phyloP scores from a whole-genome alignment of 1,140 invertebrate genomes.

The Drosophila watanabei region DNA sequence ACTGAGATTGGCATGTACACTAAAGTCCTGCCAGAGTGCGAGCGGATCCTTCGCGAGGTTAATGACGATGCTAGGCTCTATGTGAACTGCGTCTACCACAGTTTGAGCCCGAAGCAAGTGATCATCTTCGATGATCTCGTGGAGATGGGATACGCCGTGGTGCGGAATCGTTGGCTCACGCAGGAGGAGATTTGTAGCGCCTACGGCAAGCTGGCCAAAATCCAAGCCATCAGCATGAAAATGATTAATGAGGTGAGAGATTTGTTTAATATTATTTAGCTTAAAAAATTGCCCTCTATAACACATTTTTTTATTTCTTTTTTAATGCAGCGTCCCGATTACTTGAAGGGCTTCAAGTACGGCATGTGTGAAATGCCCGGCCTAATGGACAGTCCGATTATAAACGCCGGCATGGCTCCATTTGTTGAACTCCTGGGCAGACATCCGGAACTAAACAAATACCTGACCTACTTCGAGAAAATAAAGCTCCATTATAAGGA shows the following conservation, averaged over 20 bases:
- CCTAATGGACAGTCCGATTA: constrained; percentile 28
- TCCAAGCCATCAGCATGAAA: constrained; percentile 62
- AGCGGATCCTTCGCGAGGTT: constrained; percentile 40
- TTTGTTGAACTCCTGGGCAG: constrained; percentile 46
- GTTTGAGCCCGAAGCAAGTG: constrained; percentile 40
- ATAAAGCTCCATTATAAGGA: constrained; percentile 14
- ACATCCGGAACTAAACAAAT: constrained; percentile 52
- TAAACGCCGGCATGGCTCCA: constrained; percentile 24
- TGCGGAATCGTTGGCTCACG: constrained; percentile 44
- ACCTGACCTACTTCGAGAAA: constrained; percentile 44
- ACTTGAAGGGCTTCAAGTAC: constrained; percentile 25
- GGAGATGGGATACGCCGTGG: constrained; percentile 43
- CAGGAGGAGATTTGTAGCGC: constrained; percentile 47
- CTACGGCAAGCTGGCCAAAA: constrained; percentile 56
- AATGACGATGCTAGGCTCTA: constrained; percentile 45
- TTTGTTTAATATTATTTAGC: neutral
- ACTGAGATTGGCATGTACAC: constrained; percentile 72
- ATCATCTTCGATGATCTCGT: constrained; percentile 70
- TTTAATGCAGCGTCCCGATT: constrained; percentile 34
- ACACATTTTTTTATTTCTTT: neutral
- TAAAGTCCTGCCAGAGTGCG: constrained; percentile 49
- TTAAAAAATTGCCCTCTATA: neutral
- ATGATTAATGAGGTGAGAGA: constrained; percentile 36
- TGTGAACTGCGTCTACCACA: constrained; percentile 51
- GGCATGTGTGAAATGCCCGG: constrained; percentile 30